These are phyloP conservation scores for Hypothenemus hampei DNA, from an alignment of 1,140 invertebrate species.

Conservation along the genomic window DNA sequence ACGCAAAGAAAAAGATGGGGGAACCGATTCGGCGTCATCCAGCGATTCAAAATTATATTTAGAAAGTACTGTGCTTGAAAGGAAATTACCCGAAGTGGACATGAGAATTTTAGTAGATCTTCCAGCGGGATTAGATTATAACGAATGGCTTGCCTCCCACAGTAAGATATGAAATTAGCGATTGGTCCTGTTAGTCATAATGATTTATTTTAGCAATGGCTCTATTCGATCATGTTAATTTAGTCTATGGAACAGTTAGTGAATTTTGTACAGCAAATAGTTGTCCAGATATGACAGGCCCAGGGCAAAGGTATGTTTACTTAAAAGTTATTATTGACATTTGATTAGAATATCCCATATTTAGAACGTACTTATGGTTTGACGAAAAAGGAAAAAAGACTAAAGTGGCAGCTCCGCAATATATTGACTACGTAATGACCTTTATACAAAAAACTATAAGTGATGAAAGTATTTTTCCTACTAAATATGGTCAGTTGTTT, in stretches of 20 bases:
- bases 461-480: constrained; percentile 96
- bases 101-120: constrained; percentile 87
- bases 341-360: constrained; percentile 27
- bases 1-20: constrained; percentile 91
- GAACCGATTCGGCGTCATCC: constrained; percentile 52
- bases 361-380: constrained; percentile 94
- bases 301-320: constrained; percentile 72
- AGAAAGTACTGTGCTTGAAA: constrained; percentile 87
- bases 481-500: constrained; percentile 85
- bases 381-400: constrained; percentile 98
- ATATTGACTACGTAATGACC: constrained; percentile 98
- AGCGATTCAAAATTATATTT: constrained; percentile 93
- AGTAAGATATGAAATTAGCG: constrained; percentile 64
- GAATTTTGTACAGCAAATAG: constrained; percentile 94
- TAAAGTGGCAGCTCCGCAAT: constrained; percentile 93
- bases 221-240: constrained; percentile 97
- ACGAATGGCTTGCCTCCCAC: constrained; percentile 98
- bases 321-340: too few species aligned
- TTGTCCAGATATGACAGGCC: constrained; percentile 93
- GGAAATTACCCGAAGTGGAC: constrained; percentile 88
- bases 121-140: constrained; percentile 89
- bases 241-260: constrained; percentile 94
- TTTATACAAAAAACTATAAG: constrained; percentile 95
- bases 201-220: constrained; percentile 72
- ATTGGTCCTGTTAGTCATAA: not conserved